Evolutionary conservation across 1,140 invertebrate species (phyloP).

Genomic region (Sminthurinus signatus): DNA sequence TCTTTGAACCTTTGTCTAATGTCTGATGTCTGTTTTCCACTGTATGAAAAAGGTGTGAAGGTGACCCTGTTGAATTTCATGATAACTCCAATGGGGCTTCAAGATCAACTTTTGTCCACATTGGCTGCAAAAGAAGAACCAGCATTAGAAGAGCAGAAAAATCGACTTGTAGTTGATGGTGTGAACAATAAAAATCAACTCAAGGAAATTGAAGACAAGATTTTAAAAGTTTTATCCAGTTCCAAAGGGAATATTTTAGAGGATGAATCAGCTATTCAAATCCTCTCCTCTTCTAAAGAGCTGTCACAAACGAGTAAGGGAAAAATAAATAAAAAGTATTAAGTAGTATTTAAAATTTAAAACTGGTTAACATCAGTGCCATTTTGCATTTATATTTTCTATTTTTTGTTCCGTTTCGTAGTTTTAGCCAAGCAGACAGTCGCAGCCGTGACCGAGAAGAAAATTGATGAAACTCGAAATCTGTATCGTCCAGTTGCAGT

Average conservation of each 20-base stretch:
- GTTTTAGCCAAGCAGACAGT: slow-evolving; percentile 80
- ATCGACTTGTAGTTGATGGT: slow-evolving; percentile 80
- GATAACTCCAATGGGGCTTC: slow-evolving; percentile 85
- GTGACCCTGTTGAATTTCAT: slow-evolving; percentile 91
- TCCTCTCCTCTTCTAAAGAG: slow-evolving; percentile 83
- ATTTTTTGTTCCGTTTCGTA: no score
- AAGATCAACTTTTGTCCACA: slow-evolving; percentile 86
- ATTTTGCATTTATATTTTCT: no score
- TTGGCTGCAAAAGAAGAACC: slow-evolving; percentile 86
- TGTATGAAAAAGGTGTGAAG: slow-evolving; percentile 45
- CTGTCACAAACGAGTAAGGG: slow-evolving; percentile 78
- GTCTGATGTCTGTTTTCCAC: no score
- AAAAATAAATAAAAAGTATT: no score
- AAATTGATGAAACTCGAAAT: slow-evolving; percentile 75
- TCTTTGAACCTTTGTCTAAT: no score
- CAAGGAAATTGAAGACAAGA: slow-evolving; percentile 92
- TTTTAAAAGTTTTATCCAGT: slow-evolving; percentile 77
- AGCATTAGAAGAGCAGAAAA: slow-evolving; percentile 86
- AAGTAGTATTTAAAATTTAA: no score
- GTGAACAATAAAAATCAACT: slow-evolving; percentile 82
- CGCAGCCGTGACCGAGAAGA: slow-evolving; percentile 60
- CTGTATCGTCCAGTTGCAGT: slow-evolving; percentile 76
- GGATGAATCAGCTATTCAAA: slow-evolving; percentile 90
- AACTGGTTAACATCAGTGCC: no score
- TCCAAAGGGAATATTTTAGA: slow-evolving; percentile 92